These are phyloP conservation scores for Saccopteryx bilineata DNA, from an alignment of 2,113 vertebrate species.

Conservation along the genomic window DNA sequence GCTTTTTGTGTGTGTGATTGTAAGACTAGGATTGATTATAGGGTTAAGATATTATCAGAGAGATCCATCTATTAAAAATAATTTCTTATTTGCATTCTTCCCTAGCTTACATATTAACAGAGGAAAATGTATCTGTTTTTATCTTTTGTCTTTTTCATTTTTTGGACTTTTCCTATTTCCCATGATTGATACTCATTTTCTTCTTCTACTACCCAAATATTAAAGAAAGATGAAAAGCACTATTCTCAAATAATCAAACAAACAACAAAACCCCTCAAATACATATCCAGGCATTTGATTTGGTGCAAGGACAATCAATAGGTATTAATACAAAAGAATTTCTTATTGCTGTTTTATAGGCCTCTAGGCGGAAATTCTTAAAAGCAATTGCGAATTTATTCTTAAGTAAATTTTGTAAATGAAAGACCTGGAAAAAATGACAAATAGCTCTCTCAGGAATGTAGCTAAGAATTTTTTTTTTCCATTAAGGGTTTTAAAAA, in stretches of 20 bases:
- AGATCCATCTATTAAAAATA: background rate
- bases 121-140: slow-evolving; percentile 46
- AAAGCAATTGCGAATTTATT: slow-evolving; percentile 61
- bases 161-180: slow-evolving; percentile 20
- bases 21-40: background rate
- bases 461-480: background rate
- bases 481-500: background rate
- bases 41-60: slow-evolving; percentile 8
- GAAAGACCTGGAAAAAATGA: slow-evolving; percentile 31
- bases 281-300: background rate
- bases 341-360: background rate
- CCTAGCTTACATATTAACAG: slow-evolving; percentile 14
- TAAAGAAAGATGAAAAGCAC: slow-evolving; percentile 17
- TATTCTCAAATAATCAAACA: background rate
- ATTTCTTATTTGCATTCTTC: slow-evolving; percentile 54
- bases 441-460: background rate
- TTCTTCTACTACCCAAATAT: slow-evolving; percentile 26
- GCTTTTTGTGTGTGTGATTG: background rate
- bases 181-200: slow-evolving; percentile 30
- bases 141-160: slow-evolving; percentile 63
- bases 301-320: background rate
- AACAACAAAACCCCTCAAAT: background rate
- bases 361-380: slow-evolving; percentile 32
- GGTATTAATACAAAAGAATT: slow-evolving; percentile 43
- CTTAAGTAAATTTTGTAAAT: slow-evolving; percentile 62